Percentiles rank a stretch among this genome's conserved stretches.
Conservation (phyloP, 1,140 invertebrate genomes). For the Littorina saxatilis region DNA sequence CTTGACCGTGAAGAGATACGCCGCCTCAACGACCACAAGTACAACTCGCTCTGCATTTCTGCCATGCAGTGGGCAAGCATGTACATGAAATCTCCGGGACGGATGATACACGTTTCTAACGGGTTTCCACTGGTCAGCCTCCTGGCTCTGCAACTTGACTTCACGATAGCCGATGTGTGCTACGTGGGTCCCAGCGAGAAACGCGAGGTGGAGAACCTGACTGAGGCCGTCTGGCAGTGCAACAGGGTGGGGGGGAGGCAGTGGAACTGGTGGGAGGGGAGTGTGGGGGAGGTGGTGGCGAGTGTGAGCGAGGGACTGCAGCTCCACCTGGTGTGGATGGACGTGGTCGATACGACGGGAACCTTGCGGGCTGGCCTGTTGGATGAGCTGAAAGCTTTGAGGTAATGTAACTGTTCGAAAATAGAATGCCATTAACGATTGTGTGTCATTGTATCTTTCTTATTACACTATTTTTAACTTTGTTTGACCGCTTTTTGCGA, state of each 20-base stretch:
- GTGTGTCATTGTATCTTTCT: not conserved
- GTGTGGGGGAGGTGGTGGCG: not conserved
- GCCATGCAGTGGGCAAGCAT: not conserved
- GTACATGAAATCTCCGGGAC: not conserved
- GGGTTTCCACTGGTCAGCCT: not conserved
- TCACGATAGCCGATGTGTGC: not conserved
- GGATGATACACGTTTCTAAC: not conserved
- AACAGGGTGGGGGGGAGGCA: not conserved
- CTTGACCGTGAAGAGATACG: slow-evolving; percentile 1
- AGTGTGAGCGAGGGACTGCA: not conserved
- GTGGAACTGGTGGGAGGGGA: slow-evolving; percentile 8
- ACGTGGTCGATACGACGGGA: not conserved
- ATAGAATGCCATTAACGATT: too few species aligned
- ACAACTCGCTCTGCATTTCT: not conserved
- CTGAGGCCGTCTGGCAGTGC: not conserved
- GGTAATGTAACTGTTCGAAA: too few species aligned
- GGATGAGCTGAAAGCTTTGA: not conserved
- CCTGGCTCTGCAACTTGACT: not conserved
- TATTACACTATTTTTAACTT: not conserved
- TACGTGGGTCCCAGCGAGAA: not conserved
- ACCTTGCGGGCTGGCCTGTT: not conserved
- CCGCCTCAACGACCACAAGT: slow-evolving; percentile 20
- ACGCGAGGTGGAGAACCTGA: not conserved
- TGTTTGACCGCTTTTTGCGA: too few species aligned
- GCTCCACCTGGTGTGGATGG: not conserved